Conservation (phyloP, 2,888 invertebrate genomes). For the Lobophora halterata region DNA sequence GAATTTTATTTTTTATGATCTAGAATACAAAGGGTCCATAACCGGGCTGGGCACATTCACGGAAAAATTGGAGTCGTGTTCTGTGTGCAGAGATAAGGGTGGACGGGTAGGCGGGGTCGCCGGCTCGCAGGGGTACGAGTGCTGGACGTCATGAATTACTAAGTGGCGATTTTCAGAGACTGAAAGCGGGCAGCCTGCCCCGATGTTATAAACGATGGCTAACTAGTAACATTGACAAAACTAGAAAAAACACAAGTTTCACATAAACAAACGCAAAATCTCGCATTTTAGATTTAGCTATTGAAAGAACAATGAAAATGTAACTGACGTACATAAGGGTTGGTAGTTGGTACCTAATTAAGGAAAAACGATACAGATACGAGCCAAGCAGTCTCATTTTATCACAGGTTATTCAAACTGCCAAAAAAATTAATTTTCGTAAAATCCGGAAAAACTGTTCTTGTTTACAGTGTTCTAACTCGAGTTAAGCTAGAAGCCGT, state of each 20-base stretch:
- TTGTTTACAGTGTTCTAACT: too few species aligned
- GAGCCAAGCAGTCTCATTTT: too few species aligned
- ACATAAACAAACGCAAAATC: background rate
- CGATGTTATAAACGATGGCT: background rate
- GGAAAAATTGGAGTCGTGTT: conserved; percentile 55
- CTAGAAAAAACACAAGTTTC: background rate
- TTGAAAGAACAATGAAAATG: too few species aligned
- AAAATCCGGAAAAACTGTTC: too few species aligned
- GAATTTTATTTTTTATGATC: conserved; percentile 29
- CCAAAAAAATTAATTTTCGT: too few species aligned
- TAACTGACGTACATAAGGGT: too few species aligned
- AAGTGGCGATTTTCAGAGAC: conserved; percentile 48
- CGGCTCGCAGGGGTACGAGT: conserved; percentile 33
- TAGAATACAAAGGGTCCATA: conserved; percentile 39
- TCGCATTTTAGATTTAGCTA: too few species aligned
- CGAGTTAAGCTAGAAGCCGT: too few species aligned
- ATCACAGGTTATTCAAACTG: too few species aligned
- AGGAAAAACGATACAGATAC: too few species aligned
- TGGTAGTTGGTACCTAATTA: too few species aligned
- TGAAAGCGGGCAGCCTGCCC: conserved; percentile 42
- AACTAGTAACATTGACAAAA: conserved; percentile 1
- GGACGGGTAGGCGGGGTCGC: conserved; percentile 34
- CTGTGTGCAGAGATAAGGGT: conserved; percentile 54
- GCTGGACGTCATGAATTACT: conserved; percentile 62
- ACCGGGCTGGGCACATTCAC: conserved; percentile 47